Evolutionary conservation across 1,140 invertebrate genomes (phyloP).

Genomic region (Drosophila equinoxialis): DNA sequence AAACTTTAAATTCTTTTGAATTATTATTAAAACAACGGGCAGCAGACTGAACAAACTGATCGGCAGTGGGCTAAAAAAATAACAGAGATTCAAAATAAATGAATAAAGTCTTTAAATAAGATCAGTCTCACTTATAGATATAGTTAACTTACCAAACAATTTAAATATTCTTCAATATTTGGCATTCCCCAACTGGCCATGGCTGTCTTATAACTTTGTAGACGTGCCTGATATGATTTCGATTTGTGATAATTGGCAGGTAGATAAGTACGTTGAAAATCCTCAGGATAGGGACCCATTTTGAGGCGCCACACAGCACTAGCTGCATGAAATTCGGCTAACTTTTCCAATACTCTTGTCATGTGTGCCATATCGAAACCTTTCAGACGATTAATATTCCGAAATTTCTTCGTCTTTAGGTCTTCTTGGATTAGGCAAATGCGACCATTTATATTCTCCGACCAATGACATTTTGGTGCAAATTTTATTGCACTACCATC

Average conservation of each 20-base stretch:
- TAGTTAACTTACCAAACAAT: slow-evolving; percentile 55
- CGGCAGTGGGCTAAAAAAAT: slow-evolving; percentile 55
- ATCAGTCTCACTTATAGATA: neutral
- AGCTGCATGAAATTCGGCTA: slow-evolving; percentile 85
- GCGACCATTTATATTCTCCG: slow-evolving; percentile 66
- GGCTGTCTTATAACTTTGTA: slow-evolving; percentile 71
- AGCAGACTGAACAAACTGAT: slow-evolving; percentile 68
- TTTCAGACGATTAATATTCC: slow-evolving; percentile 84
- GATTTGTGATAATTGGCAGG: slow-evolving; percentile 74
- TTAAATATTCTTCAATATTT: slow-evolving; percentile 61
- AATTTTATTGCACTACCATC: slow-evolving; percentile 40
- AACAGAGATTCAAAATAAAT: neutral
- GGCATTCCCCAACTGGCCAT: slow-evolving; percentile 72
- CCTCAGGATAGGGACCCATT: slow-evolving; percentile 67
- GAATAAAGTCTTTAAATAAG: no score
- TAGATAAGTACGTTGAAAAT: slow-evolving; percentile 72
- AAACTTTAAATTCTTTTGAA: slow-evolving; percentile 85
- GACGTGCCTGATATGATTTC: slow-evolving; percentile 68
- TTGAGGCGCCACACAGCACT: slow-evolving; percentile 79
- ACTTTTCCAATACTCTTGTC: slow-evolving; percentile 84
- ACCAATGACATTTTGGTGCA: slow-evolving; percentile 69
- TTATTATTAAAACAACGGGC: slow-evolving; percentile 71
- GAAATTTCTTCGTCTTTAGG: slow-evolving; percentile 84
- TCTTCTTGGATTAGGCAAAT: slow-evolving; percentile 85
- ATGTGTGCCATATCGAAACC: slow-evolving; percentile 85